A percentile compares a stretch with the other conserved stretches of the same genome.
phyloP scores from a whole-genome alignment of 2,113 vertebrate species.

The Illadopsis cleaveri region DNA sequence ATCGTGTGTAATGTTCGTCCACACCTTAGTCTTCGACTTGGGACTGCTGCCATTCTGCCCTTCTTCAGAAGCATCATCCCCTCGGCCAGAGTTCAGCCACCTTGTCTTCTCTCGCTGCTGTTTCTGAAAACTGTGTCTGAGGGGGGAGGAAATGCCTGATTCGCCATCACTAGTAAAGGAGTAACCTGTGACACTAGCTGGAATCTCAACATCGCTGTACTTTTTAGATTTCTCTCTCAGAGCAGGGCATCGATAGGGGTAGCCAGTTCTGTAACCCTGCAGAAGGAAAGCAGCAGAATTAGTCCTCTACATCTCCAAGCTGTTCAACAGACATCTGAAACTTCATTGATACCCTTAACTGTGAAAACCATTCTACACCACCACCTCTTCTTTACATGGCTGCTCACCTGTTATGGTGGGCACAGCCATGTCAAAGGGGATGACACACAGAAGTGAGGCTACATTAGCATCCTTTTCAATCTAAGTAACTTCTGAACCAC shows the following conservation, averaged over 20 bases:
- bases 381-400: not conserved
- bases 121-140: conserved; percentile 99
- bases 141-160: conserved; percentile 93
- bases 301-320: not conserved
- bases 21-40: conserved; percentile 99
- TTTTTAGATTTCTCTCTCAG: conserved; percentile 97
- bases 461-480: not conserved
- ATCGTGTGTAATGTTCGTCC: conserved; percentile 99
- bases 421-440: not conserved
- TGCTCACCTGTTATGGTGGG: not conserved
- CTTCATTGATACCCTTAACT: not conserved
- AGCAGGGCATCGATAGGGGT: conserved; percentile 95
- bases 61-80: conserved; percentile 90
- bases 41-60: conserved; percentile 93
- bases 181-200: conserved; percentile 88
- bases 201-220: conserved; percentile 90
- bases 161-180: conserved; percentile 93
- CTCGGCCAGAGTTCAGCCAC: conserved; percentile 92
- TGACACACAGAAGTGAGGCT: not conserved
- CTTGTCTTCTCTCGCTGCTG: conserved; percentile 97
- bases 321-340: not conserved
- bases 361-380: not conserved
- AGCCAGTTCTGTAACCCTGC: conserved; percentile 97
- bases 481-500: not conserved
- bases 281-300: conserved; percentile 1